These are phyloP conservation scores for Peromyscus eremicus DNA, from an alignment of 2,797 vertebrate species.

Conservation along the genomic window DNA sequence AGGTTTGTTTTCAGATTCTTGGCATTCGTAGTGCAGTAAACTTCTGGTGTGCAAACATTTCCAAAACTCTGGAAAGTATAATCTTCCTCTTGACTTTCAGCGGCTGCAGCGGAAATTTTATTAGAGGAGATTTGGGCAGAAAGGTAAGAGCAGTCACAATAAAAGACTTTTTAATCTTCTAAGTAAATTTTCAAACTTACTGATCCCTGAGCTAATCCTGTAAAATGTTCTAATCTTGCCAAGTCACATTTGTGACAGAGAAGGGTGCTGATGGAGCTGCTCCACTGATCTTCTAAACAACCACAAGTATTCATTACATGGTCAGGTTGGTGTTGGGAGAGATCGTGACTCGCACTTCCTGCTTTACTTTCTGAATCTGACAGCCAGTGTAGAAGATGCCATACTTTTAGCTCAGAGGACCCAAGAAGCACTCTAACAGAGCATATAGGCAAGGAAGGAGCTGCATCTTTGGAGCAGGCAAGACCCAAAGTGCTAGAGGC, in stretches of 20 bases:
- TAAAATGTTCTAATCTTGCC: conserved; percentile 68
- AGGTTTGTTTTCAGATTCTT: conserved; percentile 10
- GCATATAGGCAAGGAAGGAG: background rate
- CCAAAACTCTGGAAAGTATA: conserved; percentile 50
- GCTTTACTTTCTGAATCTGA: conserved; percentile 48
- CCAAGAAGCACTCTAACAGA: background rate
- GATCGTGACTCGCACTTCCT: background rate
- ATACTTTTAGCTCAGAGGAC: background rate
- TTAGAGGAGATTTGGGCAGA: conserved; percentile 67
- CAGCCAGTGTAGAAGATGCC: background rate
- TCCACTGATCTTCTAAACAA: conserved; percentile 20
- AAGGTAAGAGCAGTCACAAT: conserved; percentile 63
- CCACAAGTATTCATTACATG: background rate
- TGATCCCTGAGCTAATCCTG: conserved; percentile 73
- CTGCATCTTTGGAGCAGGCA: background rate
- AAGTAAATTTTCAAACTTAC: conserved; percentile 76
- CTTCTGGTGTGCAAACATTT: conserved; percentile 51
- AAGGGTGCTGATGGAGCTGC: background rate
- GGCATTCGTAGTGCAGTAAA: background rate
- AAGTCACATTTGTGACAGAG: conserved; percentile 39
- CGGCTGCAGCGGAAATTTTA: conserved; percentile 50
- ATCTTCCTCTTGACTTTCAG: conserved; percentile 54
- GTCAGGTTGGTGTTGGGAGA: background rate
- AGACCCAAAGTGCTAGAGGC: background rate
- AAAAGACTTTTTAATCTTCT: conserved; percentile 73